A percentile compares a stretch with the other conserved stretches of the same genome.
phyloP scores from a whole-genome alignment of 2,113 vertebrate genomes.

The Megaleporinus macrocephalus region DNA sequence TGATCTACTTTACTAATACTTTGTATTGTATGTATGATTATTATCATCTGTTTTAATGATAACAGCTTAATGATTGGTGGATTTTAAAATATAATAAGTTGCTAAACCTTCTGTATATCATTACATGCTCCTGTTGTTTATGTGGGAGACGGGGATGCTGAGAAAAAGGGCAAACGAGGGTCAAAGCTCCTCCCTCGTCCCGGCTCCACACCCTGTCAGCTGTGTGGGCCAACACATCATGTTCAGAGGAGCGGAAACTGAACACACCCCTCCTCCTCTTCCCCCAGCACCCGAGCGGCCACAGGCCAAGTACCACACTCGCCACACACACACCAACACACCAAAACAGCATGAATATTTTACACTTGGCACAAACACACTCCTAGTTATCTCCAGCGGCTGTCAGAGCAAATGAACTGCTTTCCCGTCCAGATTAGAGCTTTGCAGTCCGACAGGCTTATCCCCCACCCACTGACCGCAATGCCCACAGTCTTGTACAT shows the following conservation, averaged over 20 bases:
- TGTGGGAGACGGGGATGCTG: not conserved
- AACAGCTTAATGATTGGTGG: too few species aligned
- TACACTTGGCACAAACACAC: slow-evolving; percentile 58
- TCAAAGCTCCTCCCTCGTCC: not conserved
- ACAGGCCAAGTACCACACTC: slow-evolving; percentile 53
- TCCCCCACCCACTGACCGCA: not conserved
- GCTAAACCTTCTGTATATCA: too few species aligned
- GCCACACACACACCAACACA: slow-evolving; percentile 41
- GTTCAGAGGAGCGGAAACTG: not conserved
- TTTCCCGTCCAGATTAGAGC: slow-evolving; percentile 46
- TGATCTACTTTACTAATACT: too few species aligned
- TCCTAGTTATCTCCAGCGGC: slow-evolving; percentile 60
- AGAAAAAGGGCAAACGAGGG: not conserved
- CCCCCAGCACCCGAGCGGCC: slow-evolving; percentile 44
- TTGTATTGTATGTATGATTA: too few species aligned
- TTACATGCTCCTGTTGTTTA: too few species aligned
- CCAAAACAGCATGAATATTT: slow-evolving; percentile 76
- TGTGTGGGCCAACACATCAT: not conserved
- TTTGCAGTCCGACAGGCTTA: slow-evolving; percentile 21
- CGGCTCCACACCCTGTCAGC: not conserved
- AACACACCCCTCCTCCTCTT: slow-evolving; percentile 22
- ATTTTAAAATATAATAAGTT: too few species aligned
- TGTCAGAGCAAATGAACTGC: slow-evolving; percentile 61
- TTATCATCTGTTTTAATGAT: too few species aligned
- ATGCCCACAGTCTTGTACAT: not conserved